Conservation (phyloP, 2,797 vertebrate genomes). For the Urocyon cinereoargenteus region DNA sequence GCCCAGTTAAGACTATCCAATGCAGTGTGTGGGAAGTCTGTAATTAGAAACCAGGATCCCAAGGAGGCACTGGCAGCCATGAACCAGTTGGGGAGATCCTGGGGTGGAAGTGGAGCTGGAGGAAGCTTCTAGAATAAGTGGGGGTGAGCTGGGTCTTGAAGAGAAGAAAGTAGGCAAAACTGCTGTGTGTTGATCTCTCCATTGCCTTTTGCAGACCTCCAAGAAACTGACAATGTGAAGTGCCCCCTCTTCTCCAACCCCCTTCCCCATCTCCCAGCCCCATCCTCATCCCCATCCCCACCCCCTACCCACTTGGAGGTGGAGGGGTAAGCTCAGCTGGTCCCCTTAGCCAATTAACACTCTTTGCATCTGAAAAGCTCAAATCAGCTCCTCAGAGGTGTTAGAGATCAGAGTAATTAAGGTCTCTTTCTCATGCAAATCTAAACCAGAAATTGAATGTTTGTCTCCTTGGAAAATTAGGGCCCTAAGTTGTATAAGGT, state of each 20-base stretch:
- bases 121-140: background rate
- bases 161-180: background rate
- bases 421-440: slow-evolving; percentile 85
- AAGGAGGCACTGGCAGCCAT: background rate
- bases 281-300: background rate
- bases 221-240: background rate
- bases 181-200: background rate
- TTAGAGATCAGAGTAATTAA: slow-evolving; percentile 83
- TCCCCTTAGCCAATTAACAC: slow-evolving; percentile 82
- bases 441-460: slow-evolving; percentile 71
- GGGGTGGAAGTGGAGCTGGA: background rate
- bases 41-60: background rate
- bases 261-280: background rate
- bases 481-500: background rate
- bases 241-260: background rate
- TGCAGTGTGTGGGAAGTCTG: background rate
- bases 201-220: background rate
- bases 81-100: background rate
- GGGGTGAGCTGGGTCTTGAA: background rate
- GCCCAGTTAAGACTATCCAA: background rate
- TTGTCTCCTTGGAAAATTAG: slow-evolving; percentile 74
- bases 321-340: slow-evolving; percentile 77
- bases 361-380: slow-evolving; percentile 84
- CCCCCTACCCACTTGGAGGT: background rate
- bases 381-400: slow-evolving; percentile 72